Evolutionary conservation across 2,113 vertebrate genomes (phyloP).

Genomic region (Circaetus cinerascens): DNA sequence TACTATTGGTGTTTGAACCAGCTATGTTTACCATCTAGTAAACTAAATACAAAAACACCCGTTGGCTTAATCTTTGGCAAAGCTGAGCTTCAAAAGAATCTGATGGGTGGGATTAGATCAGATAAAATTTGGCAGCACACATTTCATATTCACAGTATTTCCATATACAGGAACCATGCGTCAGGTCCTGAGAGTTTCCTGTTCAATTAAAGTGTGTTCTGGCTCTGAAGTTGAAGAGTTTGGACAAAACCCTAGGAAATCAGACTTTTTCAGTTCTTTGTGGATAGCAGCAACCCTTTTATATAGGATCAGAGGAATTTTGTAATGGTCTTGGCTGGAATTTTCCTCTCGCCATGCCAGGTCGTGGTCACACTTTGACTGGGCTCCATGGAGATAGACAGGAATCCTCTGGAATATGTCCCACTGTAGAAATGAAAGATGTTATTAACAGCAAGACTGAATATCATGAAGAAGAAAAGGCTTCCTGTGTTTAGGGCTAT

Average conservation of each 20-base stretch:
- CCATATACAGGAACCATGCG: background rate
- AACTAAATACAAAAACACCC: background rate
- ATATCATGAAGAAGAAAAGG: slow-evolving; percentile 8
- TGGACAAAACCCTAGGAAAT: background rate
- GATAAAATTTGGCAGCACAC: background rate
- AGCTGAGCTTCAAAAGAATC: background rate
- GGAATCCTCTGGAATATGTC: background rate
- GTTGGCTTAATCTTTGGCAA: background rate
- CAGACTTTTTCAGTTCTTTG: background rate
- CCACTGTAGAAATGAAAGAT: slow-evolving; percentile 22
- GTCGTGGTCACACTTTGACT: background rate
- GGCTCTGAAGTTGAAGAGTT: background rate
- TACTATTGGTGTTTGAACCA: background rate
- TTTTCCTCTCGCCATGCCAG: background rate
- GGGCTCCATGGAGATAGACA: background rate
- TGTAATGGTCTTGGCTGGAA: background rate
- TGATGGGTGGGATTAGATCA: background rate
- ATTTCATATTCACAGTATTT: background rate
- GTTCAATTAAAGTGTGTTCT: background rate
- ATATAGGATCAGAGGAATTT: background rate
- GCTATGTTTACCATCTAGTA: background rate
- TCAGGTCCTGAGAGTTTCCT: background rate
- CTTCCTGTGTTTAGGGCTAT: slow-evolving; percentile 28
- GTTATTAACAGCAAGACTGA: background rate
- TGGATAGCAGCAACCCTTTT: background rate